Percentiles rank a stretch among this genome's conserved stretches.
phyloP scores from a whole-genome alignment of 2,888 invertebrate species.

The Hemicrepidius hirtus region DNA sequence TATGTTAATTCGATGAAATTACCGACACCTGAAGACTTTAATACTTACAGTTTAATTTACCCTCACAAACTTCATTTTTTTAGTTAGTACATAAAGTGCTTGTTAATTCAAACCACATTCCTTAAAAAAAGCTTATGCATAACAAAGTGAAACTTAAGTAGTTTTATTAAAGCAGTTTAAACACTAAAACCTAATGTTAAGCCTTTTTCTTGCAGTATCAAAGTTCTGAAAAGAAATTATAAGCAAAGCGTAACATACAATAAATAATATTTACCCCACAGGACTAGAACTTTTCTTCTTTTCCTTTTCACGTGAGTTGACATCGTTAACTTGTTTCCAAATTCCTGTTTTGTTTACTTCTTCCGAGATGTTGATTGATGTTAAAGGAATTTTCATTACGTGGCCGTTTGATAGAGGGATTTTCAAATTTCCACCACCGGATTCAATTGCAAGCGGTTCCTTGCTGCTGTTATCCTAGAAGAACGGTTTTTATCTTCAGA shows the following conservation, averaged over 20 bases:
- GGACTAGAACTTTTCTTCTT: slow-evolving; percentile 68
- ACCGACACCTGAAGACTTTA: too few species aligned
- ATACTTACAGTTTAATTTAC: too few species aligned
- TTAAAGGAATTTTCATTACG: slow-evolving; percentile 90
- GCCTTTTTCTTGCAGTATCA: slow-evolving; percentile 2
- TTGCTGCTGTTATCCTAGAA: slow-evolving; percentile 24
- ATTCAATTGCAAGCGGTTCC: slow-evolving; percentile 46
- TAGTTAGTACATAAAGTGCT: too few species aligned
- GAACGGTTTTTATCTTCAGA: neutral
- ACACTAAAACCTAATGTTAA: neutral
- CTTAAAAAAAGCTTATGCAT: too few species aligned
- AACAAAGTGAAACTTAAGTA: too few species aligned
- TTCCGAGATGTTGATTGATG: slow-evolving; percentile 92
- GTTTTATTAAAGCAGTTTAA: neutral
- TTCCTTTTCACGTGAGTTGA: slow-evolving; percentile 73
- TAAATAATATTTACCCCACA: slow-evolving; percentile 59
- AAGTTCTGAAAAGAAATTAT: neutral
- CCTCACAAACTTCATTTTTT: too few species aligned
- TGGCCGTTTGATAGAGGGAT: slow-evolving; percentile 92
- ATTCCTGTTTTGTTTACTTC: slow-evolving; percentile 95
- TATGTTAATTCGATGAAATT: too few species aligned
- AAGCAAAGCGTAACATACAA: slow-evolving; percentile 1
- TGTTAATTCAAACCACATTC: too few species aligned
- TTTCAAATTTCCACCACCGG: slow-evolving; percentile 80
- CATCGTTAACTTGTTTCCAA: slow-evolving; percentile 93